Percentiles rank a stretch among this genome's conserved stretches.
Conservation (phyloP, 2,797 vertebrate species). For the Salarias fasciatus region DNA sequence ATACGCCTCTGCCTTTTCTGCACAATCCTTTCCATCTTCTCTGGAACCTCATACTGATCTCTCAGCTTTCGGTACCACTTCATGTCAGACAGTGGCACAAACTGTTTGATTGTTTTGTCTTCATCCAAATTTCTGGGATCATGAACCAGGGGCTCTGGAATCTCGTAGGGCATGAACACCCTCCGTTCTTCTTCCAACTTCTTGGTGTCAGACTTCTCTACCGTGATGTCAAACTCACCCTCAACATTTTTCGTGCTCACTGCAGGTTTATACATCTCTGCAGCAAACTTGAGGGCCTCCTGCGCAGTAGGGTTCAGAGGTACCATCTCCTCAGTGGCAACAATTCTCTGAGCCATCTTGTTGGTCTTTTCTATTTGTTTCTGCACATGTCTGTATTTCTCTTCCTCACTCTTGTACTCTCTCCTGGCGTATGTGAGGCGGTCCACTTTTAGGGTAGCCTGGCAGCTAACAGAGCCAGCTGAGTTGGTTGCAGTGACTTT, state of each 20-base stretch:
- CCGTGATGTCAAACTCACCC: slow-evolving; percentile 92
- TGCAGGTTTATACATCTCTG: slow-evolving; percentile 95
- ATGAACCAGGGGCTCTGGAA: slow-evolving; percentile 89
- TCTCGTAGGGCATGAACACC: slow-evolving; percentile 96
- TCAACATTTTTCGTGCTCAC: slow-evolving; percentile 95
- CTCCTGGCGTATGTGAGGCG: slow-evolving; percentile 92
- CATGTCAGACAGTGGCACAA: slow-evolving; percentile 97
- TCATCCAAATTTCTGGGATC: slow-evolving; percentile 86
- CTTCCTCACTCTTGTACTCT: slow-evolving; percentile 92
- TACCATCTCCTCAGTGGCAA: slow-evolving; percentile 85
- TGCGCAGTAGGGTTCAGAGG: slow-evolving; percentile 92
- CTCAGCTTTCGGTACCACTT: slow-evolving; percentile 97
- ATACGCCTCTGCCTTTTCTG: slow-evolving; percentile 97
- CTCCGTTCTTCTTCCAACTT: slow-evolving; percentile 88
- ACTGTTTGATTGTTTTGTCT: slow-evolving; percentile 93
- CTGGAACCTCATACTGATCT: slow-evolving; percentile 94
- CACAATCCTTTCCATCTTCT: slow-evolving; percentile 90
- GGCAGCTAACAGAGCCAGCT: slow-evolving; percentile 93
- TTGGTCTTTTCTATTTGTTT: slow-evolving; percentile 97
- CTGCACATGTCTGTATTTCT: slow-evolving; percentile 87
- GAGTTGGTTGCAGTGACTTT: slow-evolving; percentile 95
- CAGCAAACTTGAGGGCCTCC: slow-evolving; percentile 95
- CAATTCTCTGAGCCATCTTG: slow-evolving; percentile 94
- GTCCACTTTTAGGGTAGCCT: slow-evolving; percentile 93
- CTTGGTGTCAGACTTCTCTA: slow-evolving; percentile 86